phyloP scores from a whole-genome alignment of 2,797 vertebrate species.

The Gymnoscopelus microlampas region DNA sequence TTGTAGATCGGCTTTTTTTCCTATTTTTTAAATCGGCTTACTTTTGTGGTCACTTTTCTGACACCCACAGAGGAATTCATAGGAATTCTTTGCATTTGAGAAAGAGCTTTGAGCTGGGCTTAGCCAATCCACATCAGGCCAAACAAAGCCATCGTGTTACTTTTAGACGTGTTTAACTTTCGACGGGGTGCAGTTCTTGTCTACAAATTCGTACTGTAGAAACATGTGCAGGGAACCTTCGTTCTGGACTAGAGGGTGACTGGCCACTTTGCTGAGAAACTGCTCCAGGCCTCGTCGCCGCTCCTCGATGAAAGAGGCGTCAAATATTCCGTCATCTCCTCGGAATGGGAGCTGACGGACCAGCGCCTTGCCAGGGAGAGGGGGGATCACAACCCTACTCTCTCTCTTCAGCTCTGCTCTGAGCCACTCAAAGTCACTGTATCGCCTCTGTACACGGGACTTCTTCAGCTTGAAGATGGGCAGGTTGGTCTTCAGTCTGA shows the following conservation, averaged over 20 bases:
- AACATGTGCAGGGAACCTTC: slow-evolving; percentile 99
- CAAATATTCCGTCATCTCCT: slow-evolving; percentile 98
- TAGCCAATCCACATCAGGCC: slow-evolving; percentile 17
- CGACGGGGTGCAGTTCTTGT: slow-evolving; percentile 98
- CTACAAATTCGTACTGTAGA: slow-evolving; percentile 96
- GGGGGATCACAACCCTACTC: slow-evolving; percentile 98
- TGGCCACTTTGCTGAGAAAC: slow-evolving; percentile 99
- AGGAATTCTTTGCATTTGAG: slow-evolving; percentile 64
- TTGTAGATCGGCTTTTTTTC: no score
- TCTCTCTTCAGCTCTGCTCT: slow-evolving; percentile 97
- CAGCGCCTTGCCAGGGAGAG: slow-evolving; percentile 96
- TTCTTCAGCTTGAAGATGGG: slow-evolving; percentile 99
- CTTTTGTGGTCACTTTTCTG: no score
- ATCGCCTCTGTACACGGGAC: slow-evolving; percentile 93
- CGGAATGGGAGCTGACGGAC: slow-evolving; percentile 96
- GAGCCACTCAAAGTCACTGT: slow-evolving; percentile 99
- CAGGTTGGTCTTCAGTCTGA: slow-evolving; percentile 98
- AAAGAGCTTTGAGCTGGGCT: slow-evolving; percentile 61
- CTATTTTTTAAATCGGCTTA: no score
- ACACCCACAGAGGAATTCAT: slow-evolving; percentile 13
- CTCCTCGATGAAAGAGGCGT: slow-evolving; percentile 97
- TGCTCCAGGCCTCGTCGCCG: slow-evolving; percentile 95
- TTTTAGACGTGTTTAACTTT: slow-evolving; percentile 96
- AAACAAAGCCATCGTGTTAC: slow-evolving; percentile 3
- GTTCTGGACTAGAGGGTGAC: slow-evolving; percentile 97